These are phyloP conservation scores for Hylia prasina DNA, from an alignment of 2,113 vertebrate genomes.

Conservation along the genomic window DNA sequence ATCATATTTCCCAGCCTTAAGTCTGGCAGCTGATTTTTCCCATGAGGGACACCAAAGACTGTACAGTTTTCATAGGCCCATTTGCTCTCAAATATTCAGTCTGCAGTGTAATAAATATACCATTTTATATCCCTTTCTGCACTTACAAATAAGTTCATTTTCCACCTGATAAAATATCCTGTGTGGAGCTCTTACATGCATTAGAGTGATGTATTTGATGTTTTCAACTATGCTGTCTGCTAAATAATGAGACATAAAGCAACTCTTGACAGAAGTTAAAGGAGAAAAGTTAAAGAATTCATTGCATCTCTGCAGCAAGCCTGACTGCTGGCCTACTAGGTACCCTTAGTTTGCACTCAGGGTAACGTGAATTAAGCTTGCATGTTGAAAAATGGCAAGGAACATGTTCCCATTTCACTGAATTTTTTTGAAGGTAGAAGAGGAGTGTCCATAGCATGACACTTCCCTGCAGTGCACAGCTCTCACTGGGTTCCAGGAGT, in stretches of 20 bases:
- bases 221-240: not conserved
- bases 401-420: not conserved
- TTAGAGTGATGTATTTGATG: not conserved
- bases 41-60: not conserved
- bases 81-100: not conserved
- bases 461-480: not conserved
- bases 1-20: not conserved
- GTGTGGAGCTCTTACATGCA: not conserved
- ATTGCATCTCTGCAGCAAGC: not conserved
- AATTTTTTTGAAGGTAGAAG: not conserved
- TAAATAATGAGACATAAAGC: not conserved
- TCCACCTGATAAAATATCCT: not conserved
- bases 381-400: not conserved
- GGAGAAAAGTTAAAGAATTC: not conserved
- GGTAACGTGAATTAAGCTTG: not conserved
- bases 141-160: not conserved
- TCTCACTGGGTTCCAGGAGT: not conserved
- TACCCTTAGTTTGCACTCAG: not conserved
- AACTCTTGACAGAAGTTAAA: not conserved
- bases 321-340: not conserved
- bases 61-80: not conserved
- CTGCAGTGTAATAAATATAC: not conserved
- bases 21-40: not conserved
- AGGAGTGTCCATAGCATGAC: not conserved
- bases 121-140: not conserved